Evolutionary conservation across 2,888 invertebrate genomes (phyloP).

Genomic region (Cryptocephalus primarius): DNA sequence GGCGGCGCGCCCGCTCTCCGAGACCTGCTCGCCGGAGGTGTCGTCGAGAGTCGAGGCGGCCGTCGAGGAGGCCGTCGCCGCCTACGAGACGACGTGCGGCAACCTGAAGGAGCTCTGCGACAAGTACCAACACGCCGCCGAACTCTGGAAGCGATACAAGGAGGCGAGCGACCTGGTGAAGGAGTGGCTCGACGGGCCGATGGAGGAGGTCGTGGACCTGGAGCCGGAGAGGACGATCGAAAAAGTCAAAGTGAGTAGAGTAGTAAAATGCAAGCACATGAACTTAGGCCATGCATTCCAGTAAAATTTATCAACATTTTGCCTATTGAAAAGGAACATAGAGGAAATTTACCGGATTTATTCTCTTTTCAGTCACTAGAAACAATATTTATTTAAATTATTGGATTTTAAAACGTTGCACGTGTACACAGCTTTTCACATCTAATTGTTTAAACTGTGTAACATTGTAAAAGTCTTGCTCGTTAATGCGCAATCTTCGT

Average conservation of each 20-base stretch:
- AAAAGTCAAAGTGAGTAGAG: constrained; percentile 53
- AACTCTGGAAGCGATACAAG: constrained; percentile 69
- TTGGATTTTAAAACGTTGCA: too few relatives aligned
- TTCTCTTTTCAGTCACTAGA: too few relatives aligned
- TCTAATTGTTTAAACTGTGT: too few relatives aligned
- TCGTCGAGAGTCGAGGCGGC: constrained; percentile 63
- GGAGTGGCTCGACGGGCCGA: constrained; percentile 65
- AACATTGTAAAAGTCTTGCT: too few relatives aligned
- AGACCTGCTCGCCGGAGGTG: constrained; percentile 58
- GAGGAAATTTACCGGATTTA: too few relatives aligned
- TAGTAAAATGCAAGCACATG: too few relatives aligned
- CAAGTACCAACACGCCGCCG: constrained; percentile 70
- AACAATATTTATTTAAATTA: too few relatives aligned
- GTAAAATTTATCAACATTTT: too few relatives aligned
- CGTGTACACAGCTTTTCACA: too few relatives aligned
- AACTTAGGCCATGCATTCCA: too few relatives aligned
- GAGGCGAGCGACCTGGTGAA: constrained; percentile 68
- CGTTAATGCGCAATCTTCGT: too few relatives aligned
- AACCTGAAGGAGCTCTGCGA: constrained; percentile 65
- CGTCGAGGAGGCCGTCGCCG: constrained; percentile 65
- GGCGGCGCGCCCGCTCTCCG: constrained; percentile 62
- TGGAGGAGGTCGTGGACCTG: constrained; percentile 59
- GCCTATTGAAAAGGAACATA: too few relatives aligned
- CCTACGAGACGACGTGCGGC: constrained; percentile 70
- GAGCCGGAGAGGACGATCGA: constrained; percentile 60